These are phyloP conservation scores for Cuculus canorus DNA, from an alignment of 2,797 vertebrate genomes.

Conservation along the genomic window DNA sequence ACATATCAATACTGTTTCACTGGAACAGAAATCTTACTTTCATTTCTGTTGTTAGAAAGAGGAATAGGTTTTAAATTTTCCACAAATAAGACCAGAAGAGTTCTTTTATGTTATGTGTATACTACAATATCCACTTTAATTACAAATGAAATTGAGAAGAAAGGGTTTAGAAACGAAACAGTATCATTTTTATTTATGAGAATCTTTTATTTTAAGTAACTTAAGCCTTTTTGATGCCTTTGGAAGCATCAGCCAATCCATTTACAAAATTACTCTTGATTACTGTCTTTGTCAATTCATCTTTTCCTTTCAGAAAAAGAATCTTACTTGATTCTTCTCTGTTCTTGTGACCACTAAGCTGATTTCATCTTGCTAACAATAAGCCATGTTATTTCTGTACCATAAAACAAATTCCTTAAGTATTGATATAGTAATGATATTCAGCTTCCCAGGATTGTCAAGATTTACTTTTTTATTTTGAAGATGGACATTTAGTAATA, in stretches of 20 bases:
- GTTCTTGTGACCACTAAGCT: not conserved
- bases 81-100: not conserved
- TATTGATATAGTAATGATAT: not conserved
- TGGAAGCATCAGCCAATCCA: not conserved
- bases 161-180: not conserved
- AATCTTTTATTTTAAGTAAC: not conserved
- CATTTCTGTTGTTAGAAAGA: not conserved
- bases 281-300: conserved; percentile 19
- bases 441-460: not conserved
- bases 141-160: not conserved
- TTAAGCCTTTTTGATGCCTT: not conserved
- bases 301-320: conserved; percentile 1
- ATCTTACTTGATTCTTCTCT: not conserved
- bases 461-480: not conserved
- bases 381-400: not conserved
- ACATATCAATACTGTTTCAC: not conserved
- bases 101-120: not conserved
- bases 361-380: not conserved
- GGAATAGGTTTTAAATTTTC: not conserved
- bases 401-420: not conserved
- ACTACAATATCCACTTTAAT: not conserved
- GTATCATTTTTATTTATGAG: not conserved
- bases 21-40: not conserved
- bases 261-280: conserved; percentile 3
- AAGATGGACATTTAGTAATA: not conserved